These are phyloP conservation scores for human (Homo sapiens) DNA, from an alignment of 2,113 vertebrate genomes.

Conservation along the genomic window DNA sequence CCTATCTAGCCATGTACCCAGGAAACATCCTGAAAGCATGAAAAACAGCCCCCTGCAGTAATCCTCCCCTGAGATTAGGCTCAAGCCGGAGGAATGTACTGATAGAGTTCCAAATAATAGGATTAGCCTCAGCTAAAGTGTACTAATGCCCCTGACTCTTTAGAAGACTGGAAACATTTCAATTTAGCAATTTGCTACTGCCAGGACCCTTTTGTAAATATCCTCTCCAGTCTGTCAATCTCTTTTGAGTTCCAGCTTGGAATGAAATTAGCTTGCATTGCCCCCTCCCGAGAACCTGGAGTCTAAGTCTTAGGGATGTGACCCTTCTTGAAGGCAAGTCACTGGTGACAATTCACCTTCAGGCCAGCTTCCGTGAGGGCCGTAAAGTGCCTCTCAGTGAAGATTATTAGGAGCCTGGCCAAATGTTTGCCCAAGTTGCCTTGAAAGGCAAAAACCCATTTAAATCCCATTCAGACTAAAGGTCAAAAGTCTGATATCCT, in stretches of 20 bases:
- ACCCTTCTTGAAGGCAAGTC: not conserved
- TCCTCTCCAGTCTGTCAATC: not conserved
- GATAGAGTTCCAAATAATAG: slow-evolving; percentile 70
- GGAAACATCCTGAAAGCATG: not conserved
- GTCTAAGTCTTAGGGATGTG: not conserved
- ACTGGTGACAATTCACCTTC: not conserved
- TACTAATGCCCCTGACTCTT: slow-evolving; percentile 29
- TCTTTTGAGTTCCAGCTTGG: not conserved
- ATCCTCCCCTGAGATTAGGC: slow-evolving; percentile 69
- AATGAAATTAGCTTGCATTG: not conserved
- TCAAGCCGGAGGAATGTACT: slow-evolving; percentile 57
- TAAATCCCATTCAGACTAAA: not conserved
- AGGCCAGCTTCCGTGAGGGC: not conserved
- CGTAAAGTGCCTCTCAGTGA: not conserved
- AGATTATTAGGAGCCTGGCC: not conserved
- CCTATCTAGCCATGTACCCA: not conserved
- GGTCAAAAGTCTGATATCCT: not conserved
- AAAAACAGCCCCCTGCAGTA: slow-evolving; percentile 74
- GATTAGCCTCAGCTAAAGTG: slow-evolving; percentile 66
- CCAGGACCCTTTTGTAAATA: slow-evolving; percentile 30
- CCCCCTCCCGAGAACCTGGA: not conserved
- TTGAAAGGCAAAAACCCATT: not conserved
- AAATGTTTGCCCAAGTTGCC: not conserved
- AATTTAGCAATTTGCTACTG: slow-evolving; percentile 38
- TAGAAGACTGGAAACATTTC: slow-evolving; percentile 53